These are phyloP conservation scores for Anagrus nilaparvatae DNA, from an alignment of 1,140 invertebrate species.

Conservation along the genomic window DNA sequence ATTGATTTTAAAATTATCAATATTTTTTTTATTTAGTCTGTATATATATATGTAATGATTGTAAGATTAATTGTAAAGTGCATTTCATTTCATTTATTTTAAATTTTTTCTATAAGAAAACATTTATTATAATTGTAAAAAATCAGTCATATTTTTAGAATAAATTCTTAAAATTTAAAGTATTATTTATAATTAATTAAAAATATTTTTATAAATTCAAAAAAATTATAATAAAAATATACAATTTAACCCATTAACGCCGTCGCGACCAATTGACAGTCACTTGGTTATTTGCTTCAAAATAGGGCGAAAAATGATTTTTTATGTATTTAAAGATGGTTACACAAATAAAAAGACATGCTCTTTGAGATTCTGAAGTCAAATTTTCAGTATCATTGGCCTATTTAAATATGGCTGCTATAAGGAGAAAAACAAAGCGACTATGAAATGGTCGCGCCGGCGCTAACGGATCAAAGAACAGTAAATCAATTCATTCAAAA, in stretches of 20 bases:
- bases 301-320: conserved; percentile 30
- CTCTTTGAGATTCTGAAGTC: conserved; percentile 23
- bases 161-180: conserved; percentile 19
- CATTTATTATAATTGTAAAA: conserved; percentile 12
- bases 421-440: background rate
- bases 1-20: conserved; percentile 31
- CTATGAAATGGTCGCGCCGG: too few species aligned
- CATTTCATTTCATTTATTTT: conserved; percentile 7
- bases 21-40: conserved; percentile 16
- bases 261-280: conserved; percentile 7
- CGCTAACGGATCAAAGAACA: too few species aligned
- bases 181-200: conserved; percentile 13
- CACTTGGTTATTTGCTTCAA: conserved; percentile 4
- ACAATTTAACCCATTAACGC: conserved; percentile 8
- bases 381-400: conserved; percentile 9
- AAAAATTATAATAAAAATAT: conserved; percentile 17
- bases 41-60: conserved; percentile 1
- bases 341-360: conserved; percentile 29
- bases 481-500: too few species aligned
- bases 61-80: conserved; percentile 3
- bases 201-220: conserved; percentile 19
- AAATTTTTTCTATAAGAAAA: conserved; percentile 7
- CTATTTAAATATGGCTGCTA: background rate
- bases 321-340: too few species aligned
- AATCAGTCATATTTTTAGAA: conserved; percentile 17